Evolutionary conservation across 2,113 vertebrate species (phyloP).

Genomic region (Brachypteracias leptosomus): DNA sequence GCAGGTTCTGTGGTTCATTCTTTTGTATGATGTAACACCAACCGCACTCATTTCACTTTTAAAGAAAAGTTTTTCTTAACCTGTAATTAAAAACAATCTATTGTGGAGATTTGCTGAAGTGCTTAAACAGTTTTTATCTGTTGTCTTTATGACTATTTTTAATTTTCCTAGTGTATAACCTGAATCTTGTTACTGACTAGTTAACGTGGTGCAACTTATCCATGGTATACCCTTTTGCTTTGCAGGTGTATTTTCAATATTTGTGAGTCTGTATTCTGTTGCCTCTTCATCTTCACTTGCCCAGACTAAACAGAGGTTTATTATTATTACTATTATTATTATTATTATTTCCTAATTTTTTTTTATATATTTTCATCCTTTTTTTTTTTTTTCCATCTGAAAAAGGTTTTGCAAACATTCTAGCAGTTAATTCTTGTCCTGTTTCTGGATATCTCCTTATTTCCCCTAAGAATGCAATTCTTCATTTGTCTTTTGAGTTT

Average conservation of each 20-base stretch:
- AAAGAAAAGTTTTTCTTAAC: neutral
- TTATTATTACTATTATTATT: neutral
- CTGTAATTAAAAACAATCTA: neutral
- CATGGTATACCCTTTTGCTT: neutral
- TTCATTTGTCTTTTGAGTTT: neutral
- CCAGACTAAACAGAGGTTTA: fast-evolving
- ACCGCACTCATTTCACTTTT: fast-evolving
- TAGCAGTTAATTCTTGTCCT: neutral
- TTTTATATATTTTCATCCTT: neutral
- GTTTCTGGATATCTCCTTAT: neutral
- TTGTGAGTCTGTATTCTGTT: neutral
- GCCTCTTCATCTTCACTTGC: neutral
- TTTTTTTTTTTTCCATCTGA: neutral
- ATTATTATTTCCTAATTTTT: neutral
- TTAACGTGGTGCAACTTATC: neutral
- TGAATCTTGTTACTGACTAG: neutral
- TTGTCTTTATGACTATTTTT: neutral
- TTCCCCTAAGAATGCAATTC: neutral
- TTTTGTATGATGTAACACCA: neutral
- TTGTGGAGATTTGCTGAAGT: neutral
- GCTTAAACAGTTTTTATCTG: neutral
- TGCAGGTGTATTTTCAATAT: neutral
- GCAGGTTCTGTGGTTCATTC: neutral
- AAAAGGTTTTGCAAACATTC: neutral
- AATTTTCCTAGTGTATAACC: neutral